Percentiles rank a stretch among this genome's conserved stretches.
phyloP scores from a whole-genome alignment of 1,140 invertebrate species.

The Drosophila kepulauana region DNA sequence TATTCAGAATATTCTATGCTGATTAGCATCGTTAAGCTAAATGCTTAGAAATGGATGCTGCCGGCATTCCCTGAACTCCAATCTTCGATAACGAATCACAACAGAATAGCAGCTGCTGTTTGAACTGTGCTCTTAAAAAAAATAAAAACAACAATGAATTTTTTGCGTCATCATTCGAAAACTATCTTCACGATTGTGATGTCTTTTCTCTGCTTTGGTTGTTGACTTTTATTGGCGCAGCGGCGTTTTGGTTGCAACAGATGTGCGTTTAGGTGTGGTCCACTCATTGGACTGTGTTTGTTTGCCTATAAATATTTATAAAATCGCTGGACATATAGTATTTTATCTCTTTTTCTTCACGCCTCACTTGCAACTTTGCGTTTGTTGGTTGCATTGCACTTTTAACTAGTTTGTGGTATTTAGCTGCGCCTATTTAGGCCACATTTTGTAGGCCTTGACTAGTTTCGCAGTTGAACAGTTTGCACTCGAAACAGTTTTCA shows the following conservation, averaged over 20 bases:
- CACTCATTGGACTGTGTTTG: too few relatives aligned
- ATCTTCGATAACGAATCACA: not conserved
- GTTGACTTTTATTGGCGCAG: slow-evolving; percentile 16
- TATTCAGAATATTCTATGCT: slow-evolving; percentile 16
- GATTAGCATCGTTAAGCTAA: slow-evolving; percentile 31
- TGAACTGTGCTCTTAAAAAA: not conserved
- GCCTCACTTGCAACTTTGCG: slow-evolving; percentile 37
- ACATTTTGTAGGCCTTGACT: slow-evolving; percentile 20
- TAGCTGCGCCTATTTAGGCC: slow-evolving; percentile 25
- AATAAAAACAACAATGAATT: too few relatives aligned
- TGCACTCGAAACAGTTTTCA: not conserved
- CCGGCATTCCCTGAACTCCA: not conserved
- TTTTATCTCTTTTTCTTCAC: slow-evolving; percentile 11
- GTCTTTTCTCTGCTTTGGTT: not conserved
- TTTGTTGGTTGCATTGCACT: slow-evolving; percentile 31
- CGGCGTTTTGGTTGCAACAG: slow-evolving; percentile 23
- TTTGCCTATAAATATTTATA: slow-evolving; percentile 17
- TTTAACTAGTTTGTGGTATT: slow-evolving; percentile 39
- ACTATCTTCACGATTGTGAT: not conserved
- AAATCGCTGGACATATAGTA: not conserved
- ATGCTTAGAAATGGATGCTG: slow-evolving; percentile 1
- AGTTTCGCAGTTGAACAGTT: slow-evolving; percentile 2
- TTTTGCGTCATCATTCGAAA: slow-evolving; percentile 11
- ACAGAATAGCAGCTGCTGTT: not conserved
- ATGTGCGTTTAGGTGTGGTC: slow-evolving; percentile 6